These are phyloP conservation scores for Nematostella vectensis DNA, from an alignment of 92 coral and sea anemone genomes.

Conservation along the genomic window DNA sequence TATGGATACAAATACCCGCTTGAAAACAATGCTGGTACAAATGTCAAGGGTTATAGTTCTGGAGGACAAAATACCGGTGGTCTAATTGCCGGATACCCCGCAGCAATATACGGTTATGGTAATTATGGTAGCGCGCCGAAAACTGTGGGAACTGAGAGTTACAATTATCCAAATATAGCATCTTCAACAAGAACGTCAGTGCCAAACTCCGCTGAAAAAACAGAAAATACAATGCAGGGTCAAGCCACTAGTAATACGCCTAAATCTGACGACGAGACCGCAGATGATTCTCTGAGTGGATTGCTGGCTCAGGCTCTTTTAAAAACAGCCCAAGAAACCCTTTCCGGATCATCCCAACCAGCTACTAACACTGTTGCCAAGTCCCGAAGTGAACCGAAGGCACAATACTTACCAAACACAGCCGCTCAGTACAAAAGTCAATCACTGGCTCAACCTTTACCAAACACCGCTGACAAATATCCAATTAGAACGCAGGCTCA, in stretches of 20 bases:
- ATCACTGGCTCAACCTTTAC: background rate
- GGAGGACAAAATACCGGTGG: too few species aligned
- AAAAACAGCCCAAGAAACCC: background rate
- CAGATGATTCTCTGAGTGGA: background rate
- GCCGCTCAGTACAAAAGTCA: background rate
- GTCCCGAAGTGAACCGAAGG: background rate
- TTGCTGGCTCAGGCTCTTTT: background rate
- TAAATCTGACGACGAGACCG: too few species aligned
- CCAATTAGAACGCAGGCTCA: background rate
- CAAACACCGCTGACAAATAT: background rate
- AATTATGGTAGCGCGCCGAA: too few species aligned
- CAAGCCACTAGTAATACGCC: too few species aligned
- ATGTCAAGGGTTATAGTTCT: too few species aligned
- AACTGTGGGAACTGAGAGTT: too few species aligned
- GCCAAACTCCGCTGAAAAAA: background rate
- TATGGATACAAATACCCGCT: too few species aligned
- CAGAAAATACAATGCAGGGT: background rate
- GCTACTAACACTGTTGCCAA: background rate
- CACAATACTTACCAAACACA: background rate
- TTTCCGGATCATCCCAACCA: background rate
- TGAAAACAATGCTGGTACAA: too few species aligned
- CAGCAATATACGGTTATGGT: too few species aligned
- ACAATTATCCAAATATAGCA: too few species aligned
- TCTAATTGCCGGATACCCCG: too few species aligned
- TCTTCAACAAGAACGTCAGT: too few species aligned